These are phyloP conservation scores for Cyclargus thomasi DNA, from an alignment of 1,140 invertebrate species.

Conservation along the genomic window DNA sequence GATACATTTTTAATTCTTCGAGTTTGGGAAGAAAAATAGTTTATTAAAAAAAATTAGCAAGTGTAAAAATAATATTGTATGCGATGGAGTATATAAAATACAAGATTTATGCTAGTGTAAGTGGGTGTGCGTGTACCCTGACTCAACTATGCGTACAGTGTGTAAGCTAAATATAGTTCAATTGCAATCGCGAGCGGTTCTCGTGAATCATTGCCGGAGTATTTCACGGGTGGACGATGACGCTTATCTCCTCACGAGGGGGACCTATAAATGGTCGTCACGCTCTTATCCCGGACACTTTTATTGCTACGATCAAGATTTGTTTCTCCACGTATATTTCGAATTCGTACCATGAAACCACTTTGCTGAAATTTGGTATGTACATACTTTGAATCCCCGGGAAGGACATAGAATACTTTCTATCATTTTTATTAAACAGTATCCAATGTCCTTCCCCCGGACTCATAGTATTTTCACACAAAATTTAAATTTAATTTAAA, in stretches of 20 bases:
- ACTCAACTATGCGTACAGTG: slow-evolving; percentile 21
- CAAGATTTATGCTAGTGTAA: slow-evolving; percentile 1
- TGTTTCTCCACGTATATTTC: neutral
- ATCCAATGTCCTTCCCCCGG: too few relatives aligned
- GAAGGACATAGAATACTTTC: too few relatives aligned
- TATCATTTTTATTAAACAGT: too few relatives aligned
- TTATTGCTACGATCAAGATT: slow-evolving; percentile 1
- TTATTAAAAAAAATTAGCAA: too few relatives aligned
- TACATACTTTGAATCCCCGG: too few relatives aligned
- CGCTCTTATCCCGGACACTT: neutral
- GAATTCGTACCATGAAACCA: neutral
- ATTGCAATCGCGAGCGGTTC: slow-evolving; percentile 25
- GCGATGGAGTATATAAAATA: neutral
- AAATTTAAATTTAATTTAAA: too few relatives aligned
- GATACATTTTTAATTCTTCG: too few relatives aligned
- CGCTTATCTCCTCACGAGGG: slow-evolving; percentile 9
- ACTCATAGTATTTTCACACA: too few relatives aligned
- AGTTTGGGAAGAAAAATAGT: too few relatives aligned
- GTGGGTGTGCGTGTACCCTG: slow-evolving; percentile 9
- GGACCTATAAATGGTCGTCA: neutral
- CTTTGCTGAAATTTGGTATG: too few relatives aligned
- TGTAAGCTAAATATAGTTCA: slow-evolving; percentile 27
- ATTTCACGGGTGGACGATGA: slow-evolving; percentile 24
- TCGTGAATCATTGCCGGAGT: slow-evolving; percentile 26
- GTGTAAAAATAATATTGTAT: too few relatives aligned